A percentile compares a stretch with the other conserved stretches of the same genome.
Evolutionary conservation across 1,140 invertebrate species (phyloP).

Genomic region (Heliconius himera): DNA sequence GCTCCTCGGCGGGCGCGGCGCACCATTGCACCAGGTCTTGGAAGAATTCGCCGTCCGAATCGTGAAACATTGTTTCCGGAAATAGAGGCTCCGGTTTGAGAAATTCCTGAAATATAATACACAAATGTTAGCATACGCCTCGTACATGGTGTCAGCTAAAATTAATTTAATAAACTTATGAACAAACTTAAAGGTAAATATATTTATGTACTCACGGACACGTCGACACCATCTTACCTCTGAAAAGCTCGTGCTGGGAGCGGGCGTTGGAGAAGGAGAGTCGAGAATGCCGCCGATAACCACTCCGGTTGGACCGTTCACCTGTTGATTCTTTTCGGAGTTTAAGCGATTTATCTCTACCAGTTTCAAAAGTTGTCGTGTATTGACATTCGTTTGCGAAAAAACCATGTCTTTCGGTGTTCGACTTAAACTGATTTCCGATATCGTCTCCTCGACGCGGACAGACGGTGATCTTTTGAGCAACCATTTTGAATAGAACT

Average conservation of each 20-base stretch:
- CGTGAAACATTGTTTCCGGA: constrained; percentile 71
- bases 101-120: constrained; percentile 67
- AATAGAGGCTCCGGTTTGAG: constrained; percentile 70
- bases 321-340: constrained; percentile 69
- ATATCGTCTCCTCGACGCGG: constrained; percentile 75
- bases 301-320: constrained; percentile 64
- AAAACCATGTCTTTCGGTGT: constrained; percentile 80
- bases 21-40: constrained; percentile 76
- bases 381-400: constrained; percentile 78
- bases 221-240: constrained; percentile 65
- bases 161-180: constrained; percentile 20
- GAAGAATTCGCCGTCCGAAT: constrained; percentile 76
- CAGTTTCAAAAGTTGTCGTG: constrained; percentile 76
- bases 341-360: constrained; percentile 79
- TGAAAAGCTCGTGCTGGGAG: constrained; percentile 63
- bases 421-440: constrained; percentile 70
- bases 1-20: constrained; percentile 65
- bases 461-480: constrained; percentile 76
- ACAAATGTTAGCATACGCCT: constrained; percentile 50
- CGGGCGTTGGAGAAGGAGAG: constrained; percentile 44
- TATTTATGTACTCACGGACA: constrained; percentile 67
- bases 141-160: constrained; percentile 26
- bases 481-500: constrained; percentile 81
- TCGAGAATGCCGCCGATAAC: constrained; percentile 57
- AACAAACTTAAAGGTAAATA: constrained; percentile 54